A percentile compares a stretch with the other conserved stretches of the same genome.
Evolutionary conservation across 2,797 vertebrate genomes (phyloP).

Genomic region (Nyctibius grandis): DNA sequence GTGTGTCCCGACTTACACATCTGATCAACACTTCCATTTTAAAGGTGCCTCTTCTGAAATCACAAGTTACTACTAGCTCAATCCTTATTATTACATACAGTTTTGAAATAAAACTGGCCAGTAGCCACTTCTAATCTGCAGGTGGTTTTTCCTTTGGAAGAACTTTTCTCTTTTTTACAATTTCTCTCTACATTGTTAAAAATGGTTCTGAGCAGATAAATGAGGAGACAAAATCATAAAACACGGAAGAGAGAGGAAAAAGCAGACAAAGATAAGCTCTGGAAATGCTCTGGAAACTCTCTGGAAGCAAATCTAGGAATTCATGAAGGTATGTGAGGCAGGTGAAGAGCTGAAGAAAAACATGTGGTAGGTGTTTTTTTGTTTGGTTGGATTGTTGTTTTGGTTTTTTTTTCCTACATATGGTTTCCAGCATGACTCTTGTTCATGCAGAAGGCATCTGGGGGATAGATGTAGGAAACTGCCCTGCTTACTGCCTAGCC

Average conservation of each 20-base stretch:
- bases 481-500: not conserved
- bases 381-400: not conserved
- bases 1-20: not conserved
- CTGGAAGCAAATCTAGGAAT: not conserved
- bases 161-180: not conserved
- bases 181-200: not conserved
- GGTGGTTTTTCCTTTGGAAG: not conserved
- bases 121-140: not conserved
- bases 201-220: not conserved
- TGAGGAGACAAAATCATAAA: not conserved
- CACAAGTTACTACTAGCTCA: not conserved
- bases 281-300: not conserved
- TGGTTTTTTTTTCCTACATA: not conserved
- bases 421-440: not conserved
- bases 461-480: fast-evolving
- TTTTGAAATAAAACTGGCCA: not conserved
- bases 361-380: fast-evolving
- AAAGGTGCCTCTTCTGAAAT: not conserved
- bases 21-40: not conserved
- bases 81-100: not conserved
- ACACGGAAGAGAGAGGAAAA: not conserved
- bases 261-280: not conserved
- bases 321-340: not conserved
- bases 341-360: not conserved
- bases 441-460: not conserved